These are phyloP conservation scores for Drosophila nasuta DNA, from an alignment of 1,140 invertebrate species.

Conservation along the genomic window DNA sequence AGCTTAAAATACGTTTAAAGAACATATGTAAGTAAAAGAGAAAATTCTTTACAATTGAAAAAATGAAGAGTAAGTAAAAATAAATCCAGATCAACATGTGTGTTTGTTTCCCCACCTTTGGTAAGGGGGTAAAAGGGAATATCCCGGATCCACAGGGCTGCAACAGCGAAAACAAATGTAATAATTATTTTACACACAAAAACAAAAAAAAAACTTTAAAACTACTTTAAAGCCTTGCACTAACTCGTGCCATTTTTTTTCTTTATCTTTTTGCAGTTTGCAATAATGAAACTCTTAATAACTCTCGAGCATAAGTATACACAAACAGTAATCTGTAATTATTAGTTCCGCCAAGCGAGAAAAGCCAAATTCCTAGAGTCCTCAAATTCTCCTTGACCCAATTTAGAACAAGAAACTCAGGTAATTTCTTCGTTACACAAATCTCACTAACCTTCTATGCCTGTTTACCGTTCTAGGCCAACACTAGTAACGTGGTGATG, in stretches of 20 bases:
- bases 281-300: constrained; percentile 76
- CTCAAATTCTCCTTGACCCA: constrained; percentile 28
- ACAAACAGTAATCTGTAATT: constrained; percentile 36
- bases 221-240: constrained; percentile 52
- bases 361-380: constrained; percentile 17
- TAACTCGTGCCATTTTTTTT: constrained; percentile 77
- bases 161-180: constrained; percentile 1
- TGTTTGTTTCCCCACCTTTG: constrained; percentile 82
- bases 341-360: constrained; percentile 49
- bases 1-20: constrained; percentile 77
- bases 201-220: constrained; percentile 31
- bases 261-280: constrained; percentile 83
- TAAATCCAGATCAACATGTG: constrained; percentile 72
- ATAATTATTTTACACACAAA: constrained; percentile 9
- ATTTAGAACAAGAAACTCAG: constrained; percentile 51
- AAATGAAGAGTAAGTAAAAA: constrained; percentile 82
- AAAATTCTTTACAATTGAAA: constrained; percentile 77
- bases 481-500: constrained; percentile 73
- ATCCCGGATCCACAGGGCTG: constrained; percentile 31
- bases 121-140: constrained; percentile 76
- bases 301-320: constrained; percentile 57
- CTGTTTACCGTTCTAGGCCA: constrained; percentile 77
- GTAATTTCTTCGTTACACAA: constrained; percentile 72
- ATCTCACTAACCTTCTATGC: constrained; percentile 69
- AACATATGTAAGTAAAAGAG: constrained; percentile 72